phyloP scores from a whole-genome alignment of 2,797 vertebrate genomes.

The Philypnodon macrostomus region DNA sequence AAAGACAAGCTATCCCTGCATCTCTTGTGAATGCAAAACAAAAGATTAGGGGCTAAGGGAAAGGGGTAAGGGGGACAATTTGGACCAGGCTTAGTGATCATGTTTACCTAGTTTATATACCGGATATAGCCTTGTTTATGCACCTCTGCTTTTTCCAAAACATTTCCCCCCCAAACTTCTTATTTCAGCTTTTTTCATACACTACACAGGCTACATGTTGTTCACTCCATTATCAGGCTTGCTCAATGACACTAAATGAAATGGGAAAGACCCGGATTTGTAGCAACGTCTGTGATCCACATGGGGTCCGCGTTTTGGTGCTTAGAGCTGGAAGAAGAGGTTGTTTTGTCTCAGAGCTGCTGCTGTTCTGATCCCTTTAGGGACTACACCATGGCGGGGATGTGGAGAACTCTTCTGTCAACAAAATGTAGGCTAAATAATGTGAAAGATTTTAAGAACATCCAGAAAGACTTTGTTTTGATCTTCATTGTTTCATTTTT shows the following conservation, averaged over 20 bases:
- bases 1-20: too few relatives aligned
- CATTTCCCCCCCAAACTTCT: constrained; percentile 9
- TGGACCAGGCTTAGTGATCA: too few relatives aligned
- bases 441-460: too few relatives aligned
- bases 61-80: too few relatives aligned
- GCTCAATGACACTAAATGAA: constrained; percentile 58
- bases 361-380: constrained; percentile 1
- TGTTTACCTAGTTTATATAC: too few relatives aligned
- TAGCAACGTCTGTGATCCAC: constrained; percentile 39
- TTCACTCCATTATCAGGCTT: constrained; percentile 42
- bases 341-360: constrained; percentile 37
- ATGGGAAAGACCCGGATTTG: constrained; percentile 56
- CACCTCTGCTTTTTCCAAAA: constrained; percentile 22
- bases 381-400: too few relatives aligned
- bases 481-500: too few relatives aligned
- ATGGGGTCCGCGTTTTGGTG: constrained; percentile 40
- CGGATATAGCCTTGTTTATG: constrained; percentile 9
- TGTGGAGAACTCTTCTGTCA: not conserved
- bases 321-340: constrained; percentile 37
- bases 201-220: constrained; percentile 16
- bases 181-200: not conserved
- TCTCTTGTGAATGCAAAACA: too few relatives aligned
- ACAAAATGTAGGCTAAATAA: too few relatives aligned
- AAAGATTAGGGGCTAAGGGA: too few relatives aligned
- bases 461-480: too few relatives aligned